Evolutionary conservation across 2,888 invertebrate species (phyloP).

Genomic region (Temnothorax ravouxi): DNA sequence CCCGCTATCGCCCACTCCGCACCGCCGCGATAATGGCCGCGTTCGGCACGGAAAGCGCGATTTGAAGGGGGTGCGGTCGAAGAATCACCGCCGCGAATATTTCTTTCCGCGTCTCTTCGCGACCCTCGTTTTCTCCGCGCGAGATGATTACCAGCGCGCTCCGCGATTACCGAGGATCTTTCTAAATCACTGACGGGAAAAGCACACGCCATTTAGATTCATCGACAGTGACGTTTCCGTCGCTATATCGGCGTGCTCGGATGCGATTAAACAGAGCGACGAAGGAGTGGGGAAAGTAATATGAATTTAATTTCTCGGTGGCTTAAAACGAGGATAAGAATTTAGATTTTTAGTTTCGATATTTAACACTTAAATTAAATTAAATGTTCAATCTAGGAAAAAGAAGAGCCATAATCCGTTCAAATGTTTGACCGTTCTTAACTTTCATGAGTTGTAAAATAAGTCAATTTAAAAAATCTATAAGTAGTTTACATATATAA

Average conservation of each 20-base stretch:
- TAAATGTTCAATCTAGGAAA: not conserved
- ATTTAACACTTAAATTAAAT: not conserved
- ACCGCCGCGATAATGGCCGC: constrained; percentile 72
- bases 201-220: constrained; percentile 56
- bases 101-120: constrained; percentile 63
- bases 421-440: not conserved
- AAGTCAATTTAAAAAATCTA: not conserved
- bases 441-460: not conserved
- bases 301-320: constrained; percentile 36
- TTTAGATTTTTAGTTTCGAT: not conserved
- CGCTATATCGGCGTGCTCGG: constrained; percentile 1
- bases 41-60: constrained; percentile 37
- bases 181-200: constrained; percentile 64
- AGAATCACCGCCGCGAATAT: constrained; percentile 70
- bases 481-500: not conserved
- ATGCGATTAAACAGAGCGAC: constrained; percentile 29
- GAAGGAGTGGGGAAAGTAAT: constrained; percentile 8
- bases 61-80: constrained; percentile 55
- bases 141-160: constrained; percentile 60
- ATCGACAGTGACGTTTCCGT: constrained; percentile 41
- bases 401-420: not conserved
- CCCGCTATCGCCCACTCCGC: constrained; percentile 69
- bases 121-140: constrained; percentile 42
- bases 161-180: constrained; percentile 58
- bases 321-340: not conserved